A percentile compares a stretch with the other conserved stretches of the same genome.
phyloP scores from a whole-genome alignment of 2,113 vertebrate genomes.

The Tichodroma muraria region DNA sequence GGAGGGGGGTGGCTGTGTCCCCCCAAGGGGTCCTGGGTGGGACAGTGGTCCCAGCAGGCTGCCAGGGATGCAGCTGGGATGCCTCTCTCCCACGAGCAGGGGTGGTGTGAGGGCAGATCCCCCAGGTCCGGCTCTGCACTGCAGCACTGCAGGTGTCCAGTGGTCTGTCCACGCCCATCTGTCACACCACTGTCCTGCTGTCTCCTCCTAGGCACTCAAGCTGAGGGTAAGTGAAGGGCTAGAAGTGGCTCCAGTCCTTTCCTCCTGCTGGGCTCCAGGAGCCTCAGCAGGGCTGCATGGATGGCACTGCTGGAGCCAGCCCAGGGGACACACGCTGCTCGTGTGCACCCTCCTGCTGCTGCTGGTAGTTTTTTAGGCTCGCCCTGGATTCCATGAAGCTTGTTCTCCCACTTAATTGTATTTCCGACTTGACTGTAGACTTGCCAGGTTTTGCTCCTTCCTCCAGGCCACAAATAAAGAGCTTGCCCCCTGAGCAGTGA shows the following conservation, averaged over 20 bases:
- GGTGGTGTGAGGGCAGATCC: not conserved
- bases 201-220: not conserved
- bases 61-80: not conserved
- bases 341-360: not conserved
- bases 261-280: not conserved
- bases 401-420: not conserved
- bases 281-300: not conserved
- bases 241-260: not conserved
- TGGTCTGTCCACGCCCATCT: not conserved
- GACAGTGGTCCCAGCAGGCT: fast-evolving
- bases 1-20: not conserved
- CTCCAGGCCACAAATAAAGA: slow-evolving; percentile 21
- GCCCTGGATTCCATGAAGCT: not conserved
- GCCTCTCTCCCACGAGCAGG: not conserved
- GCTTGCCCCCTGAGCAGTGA: not conserved
- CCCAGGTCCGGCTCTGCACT: not conserved
- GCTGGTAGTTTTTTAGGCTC: not conserved
- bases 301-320: not conserved
- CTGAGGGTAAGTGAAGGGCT: not conserved
- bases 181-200: not conserved
- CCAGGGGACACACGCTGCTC: fast-evolving
- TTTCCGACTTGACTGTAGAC: not conserved
- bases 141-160: not conserved
- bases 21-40: fast-evolving
- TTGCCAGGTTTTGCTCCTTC: not conserved